Conservation (phyloP, 2,888 invertebrate species). For the Piscicola geometra region DNA sequence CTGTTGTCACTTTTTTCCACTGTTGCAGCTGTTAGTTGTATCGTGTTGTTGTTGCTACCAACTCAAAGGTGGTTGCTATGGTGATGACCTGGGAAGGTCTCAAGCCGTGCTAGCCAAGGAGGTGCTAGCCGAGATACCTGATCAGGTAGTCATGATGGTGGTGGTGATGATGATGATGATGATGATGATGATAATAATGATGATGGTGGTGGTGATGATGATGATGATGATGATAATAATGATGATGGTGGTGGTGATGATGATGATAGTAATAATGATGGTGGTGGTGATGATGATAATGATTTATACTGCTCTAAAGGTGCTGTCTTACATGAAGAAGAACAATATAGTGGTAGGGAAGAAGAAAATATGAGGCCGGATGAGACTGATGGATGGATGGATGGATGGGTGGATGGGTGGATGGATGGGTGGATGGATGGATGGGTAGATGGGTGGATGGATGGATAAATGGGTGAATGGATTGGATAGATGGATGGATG, state of each 20-base stretch:
- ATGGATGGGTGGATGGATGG: too few species aligned
- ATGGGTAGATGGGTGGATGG: too few species aligned
- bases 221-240: slow-evolving; percentile 15
- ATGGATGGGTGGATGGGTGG: too few species aligned
- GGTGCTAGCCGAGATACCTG: slow-evolving; percentile 62
- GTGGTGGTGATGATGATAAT: background rate
- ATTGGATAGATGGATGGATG: too few species aligned
- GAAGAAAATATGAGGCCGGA: too few species aligned
- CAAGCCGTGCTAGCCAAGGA: slow-evolving; percentile 60
- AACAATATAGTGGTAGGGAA: background rate
- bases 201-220: slow-evolving; percentile 16
- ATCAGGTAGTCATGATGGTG: slow-evolving; percentile 52
- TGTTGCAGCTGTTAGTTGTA: too few species aligned
- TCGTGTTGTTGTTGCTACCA: too few species aligned
- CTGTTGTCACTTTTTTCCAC: slow-evolving; percentile 42
- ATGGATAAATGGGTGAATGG: too few species aligned
- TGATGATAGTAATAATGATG: too few species aligned
- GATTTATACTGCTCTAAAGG: background rate
- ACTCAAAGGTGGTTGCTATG: slow-evolving; percentile 44
- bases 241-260: slow-evolving; percentile 16
- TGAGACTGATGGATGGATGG: too few species aligned
- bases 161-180: slow-evolving; percentile 20
- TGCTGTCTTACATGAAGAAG: slow-evolving; percentile 49
- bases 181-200: slow-evolving; percentile 11
- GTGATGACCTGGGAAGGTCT: slow-evolving; percentile 49